Evolutionary conservation across 2,113 vertebrate genomes (phyloP).

Genomic region (Oryctolagus cuniculus): DNA sequence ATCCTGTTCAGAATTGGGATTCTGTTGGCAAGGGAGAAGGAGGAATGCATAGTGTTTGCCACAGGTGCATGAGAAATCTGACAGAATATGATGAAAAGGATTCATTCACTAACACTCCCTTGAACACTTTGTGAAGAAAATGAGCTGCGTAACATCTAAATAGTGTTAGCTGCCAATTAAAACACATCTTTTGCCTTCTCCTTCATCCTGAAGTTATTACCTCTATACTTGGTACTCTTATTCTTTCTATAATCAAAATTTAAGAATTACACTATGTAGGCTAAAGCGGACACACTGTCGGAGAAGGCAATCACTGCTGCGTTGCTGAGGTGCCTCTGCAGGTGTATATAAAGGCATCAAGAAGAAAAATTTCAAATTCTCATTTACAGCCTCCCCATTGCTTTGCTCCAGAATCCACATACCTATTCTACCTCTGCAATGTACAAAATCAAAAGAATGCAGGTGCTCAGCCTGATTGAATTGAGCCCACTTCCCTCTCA

Average conservation of each 20-base stretch:
- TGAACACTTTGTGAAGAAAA: slow-evolving; percentile 49
- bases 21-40: slow-evolving; percentile 49
- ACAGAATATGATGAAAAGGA: slow-evolving; percentile 42
- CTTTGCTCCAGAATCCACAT: slow-evolving; percentile 70
- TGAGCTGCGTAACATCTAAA: slow-evolving; percentile 15
- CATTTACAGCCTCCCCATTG: slow-evolving; percentile 55
- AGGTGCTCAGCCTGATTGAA: slow-evolving; percentile 78
- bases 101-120: slow-evolving; percentile 33
- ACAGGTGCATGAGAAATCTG: slow-evolving; percentile 61
- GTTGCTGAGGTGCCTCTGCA: slow-evolving; percentile 64
- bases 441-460: slow-evolving; percentile 74
- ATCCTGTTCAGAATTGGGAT: slow-evolving; percentile 33
- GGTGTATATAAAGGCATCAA: slow-evolving; percentile 66
- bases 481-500: slow-evolving; percentile 70
- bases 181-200: slow-evolving; percentile 43
- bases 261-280: background rate
- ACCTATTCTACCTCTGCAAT: slow-evolving; percentile 61
- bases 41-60: slow-evolving; percentile 21
- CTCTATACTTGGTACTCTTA: slow-evolving; percentile 34
- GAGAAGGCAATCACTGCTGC: slow-evolving; percentile 48
- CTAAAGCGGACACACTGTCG: slow-evolving; percentile 53
- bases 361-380: slow-evolving; percentile 70
- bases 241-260: slow-evolving; percentile 73
- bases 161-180: slow-evolving; percentile 47
- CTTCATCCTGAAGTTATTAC: slow-evolving; percentile 18